Base-by-base conservation (phyloP, 2,797 vertebrate genomes). In the Lerista edwardsae region DNA sequence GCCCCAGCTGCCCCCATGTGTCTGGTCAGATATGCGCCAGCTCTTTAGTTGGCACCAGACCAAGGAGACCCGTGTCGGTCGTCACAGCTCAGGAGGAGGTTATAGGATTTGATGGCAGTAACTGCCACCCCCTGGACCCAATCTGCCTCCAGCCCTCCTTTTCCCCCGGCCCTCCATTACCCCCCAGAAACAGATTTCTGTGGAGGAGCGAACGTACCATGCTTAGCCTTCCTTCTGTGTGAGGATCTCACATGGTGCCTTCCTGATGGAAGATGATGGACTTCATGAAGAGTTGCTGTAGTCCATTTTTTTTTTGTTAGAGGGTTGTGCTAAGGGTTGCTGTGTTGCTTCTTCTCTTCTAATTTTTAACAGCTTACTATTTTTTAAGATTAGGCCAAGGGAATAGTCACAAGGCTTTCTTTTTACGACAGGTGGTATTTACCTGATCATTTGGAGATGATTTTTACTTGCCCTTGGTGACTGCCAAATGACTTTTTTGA, bases 191-290 rank as follows among this genome's bases (percentile, higher is more conserved):
- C 9, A 6, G 7, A 51, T 51, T 51, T 51, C 7, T 51, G 47
- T 51, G 12, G 47, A 9, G 47, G n/a, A 55, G 23, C 10, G 44
- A 65, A 19, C 11, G 11, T 14, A 4, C 19, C 1, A 36, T 80
- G 27, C 19, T 31, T 6, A 47, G 41, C 27, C 39, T 65, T 21
- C 31, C 15, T 36, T 31, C 21, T 25, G 19, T 29, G 3, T 41
- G 23, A 44, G 4, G 21, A 2, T 3, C 3, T 0, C 7, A 2
- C 65, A 12, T 9, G 7, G 23, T 15, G 25, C 17, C 64, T 17
- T 62, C 27, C 69, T 80, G 15, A 8, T 79, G 62, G 41, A 34
- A n/a, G 19, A 21, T 8, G 12, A 12, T 25, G 41, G 29, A 51
- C 12, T 68, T 25, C 7, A 29, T 57, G 7, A 23, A 25, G 21